Evolutionary conservation across 2,797 vertebrate species (phyloP).

Genomic region (Orestias chungarensis): DNA sequence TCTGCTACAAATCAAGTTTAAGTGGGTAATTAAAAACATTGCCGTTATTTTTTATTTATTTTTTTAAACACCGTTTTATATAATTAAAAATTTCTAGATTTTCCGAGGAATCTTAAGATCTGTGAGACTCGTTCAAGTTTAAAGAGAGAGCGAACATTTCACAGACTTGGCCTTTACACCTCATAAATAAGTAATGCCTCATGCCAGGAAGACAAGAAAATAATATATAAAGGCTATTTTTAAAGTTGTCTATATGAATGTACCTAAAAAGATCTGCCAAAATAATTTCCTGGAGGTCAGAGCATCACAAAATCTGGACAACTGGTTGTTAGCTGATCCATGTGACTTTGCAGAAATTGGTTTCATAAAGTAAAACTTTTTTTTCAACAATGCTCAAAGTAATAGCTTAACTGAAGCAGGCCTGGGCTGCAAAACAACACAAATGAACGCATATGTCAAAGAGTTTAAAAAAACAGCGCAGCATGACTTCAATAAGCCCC

Average conservation of each 20-base stretch:
- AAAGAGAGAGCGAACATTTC: background rate
- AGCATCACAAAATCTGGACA: background rate
- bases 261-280: background rate
- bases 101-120: background rate
- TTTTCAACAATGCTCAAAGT: background rate
- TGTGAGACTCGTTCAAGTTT: background rate
- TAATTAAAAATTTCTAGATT: no score
- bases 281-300: background rate
- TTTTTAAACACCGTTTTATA: no score
- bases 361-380: background rate
- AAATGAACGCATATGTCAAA: slow-evolving; percentile 1
- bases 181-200: background rate
- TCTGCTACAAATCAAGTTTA: background rate
- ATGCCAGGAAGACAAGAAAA: background rate
- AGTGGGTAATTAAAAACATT: background rate
- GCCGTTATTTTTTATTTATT: no score
- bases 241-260: background rate
- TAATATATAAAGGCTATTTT: background rate
- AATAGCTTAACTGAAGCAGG: background rate
- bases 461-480: slow-evolving; percentile 19
- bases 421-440: background rate
- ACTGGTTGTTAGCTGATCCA: background rate
- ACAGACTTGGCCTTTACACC: background rate
- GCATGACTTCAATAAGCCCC: slow-evolving; percentile 32
- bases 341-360: background rate